A percentile compares a stretch with the other conserved stretches of the same genome.
Conservation (phyloP, 1,140 invertebrate genomes). For the Macrostomum lignano region DNA sequence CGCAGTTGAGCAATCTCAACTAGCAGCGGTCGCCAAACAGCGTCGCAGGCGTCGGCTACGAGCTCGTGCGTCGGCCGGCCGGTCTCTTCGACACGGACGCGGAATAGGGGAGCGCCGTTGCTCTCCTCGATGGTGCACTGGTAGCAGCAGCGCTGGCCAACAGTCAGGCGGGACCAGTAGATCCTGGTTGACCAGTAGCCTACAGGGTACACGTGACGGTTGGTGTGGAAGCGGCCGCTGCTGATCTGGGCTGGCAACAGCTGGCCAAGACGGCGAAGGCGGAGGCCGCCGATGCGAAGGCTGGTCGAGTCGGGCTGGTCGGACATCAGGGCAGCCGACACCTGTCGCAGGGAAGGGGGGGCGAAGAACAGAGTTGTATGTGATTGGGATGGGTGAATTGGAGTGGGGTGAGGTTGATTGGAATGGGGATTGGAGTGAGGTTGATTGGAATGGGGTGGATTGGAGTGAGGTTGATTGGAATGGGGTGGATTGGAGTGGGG, state of each 20-base stretch:
- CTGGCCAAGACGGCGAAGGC: conserved; percentile 76
- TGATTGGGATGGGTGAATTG: too few relatives aligned
- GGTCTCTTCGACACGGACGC: conserved; percentile 51
- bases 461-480: too few relatives aligned
- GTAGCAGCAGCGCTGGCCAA: conserved; percentile 64
- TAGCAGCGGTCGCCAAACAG: conserved; percentile 38
- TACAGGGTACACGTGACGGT: conserved; percentile 80
- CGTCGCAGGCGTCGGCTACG: conserved; percentile 10
- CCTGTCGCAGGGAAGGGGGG: too few relatives aligned
- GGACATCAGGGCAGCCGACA: not conserved
- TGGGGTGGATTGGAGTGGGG: too few relatives aligned
- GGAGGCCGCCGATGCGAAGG: conserved; percentile 67
- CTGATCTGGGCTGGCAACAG: conserved; percentile 78
- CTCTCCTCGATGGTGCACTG: conserved; percentile 77
- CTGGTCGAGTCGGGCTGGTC: conserved; percentile 10
- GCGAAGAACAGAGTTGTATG: too few relatives aligned
- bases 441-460: too few relatives aligned
- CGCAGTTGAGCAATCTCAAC: conserved; percentile 48
- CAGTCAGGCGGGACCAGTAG: conserved; percentile 65
- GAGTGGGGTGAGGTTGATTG: too few relatives aligned
- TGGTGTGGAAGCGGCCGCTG: conserved; percentile 50
- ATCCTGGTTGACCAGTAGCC: conserved; percentile 35
- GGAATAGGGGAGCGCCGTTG: conserved; percentile 52
- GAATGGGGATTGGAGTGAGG: too few relatives aligned
- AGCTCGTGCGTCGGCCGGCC: conserved; percentile 38